phyloP scores from a whole-genome alignment of 2,113 vertebrate genomes.

The Shinisaurus crocodilurus region DNA sequence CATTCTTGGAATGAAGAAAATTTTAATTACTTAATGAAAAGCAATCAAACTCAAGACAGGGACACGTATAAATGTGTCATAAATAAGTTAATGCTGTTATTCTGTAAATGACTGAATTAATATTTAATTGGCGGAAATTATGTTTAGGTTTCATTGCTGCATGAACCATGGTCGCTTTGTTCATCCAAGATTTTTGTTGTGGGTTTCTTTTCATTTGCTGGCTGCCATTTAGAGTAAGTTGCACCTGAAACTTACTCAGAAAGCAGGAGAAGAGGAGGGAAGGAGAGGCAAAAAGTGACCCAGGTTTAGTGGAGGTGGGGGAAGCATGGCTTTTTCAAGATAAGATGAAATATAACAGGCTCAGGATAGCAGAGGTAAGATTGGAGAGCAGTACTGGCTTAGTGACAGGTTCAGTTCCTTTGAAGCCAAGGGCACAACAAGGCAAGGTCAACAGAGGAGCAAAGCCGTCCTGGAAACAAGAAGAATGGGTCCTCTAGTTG shows the following conservation, averaged over 20 bases:
- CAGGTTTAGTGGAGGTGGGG: not conserved
- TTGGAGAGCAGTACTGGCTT: not conserved
- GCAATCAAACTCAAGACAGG: constrained; percentile 31
- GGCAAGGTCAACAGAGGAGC: not conserved
- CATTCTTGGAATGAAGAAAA: constrained; percentile 37
- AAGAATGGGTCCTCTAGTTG: not conserved
- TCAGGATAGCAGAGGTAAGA: no score
- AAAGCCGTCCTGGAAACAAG: no score
- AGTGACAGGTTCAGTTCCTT: no score
- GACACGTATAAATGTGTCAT: constrained; percentile 29
- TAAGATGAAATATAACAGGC: not conserved
- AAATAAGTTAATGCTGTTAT: constrained; percentile 56
- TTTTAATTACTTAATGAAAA: constrained; percentile 52
- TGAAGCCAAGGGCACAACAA: not conserved
- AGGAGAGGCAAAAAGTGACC: not conserved
- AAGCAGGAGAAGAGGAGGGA: no score
- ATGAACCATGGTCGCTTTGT: not conserved
- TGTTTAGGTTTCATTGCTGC: constrained; percentile 10
- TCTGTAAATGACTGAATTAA: constrained; percentile 50
- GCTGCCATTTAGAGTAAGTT: not conserved
- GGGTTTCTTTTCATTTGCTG: not conserved
- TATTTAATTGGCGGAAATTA: constrained; percentile 59
- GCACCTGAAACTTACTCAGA: not conserved
- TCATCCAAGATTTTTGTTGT: not conserved
- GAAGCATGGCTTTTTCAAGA: not conserved